phyloP scores from a whole-genome alignment of 2,888 invertebrate genomes.

The Campoplex nolae region DNA sequence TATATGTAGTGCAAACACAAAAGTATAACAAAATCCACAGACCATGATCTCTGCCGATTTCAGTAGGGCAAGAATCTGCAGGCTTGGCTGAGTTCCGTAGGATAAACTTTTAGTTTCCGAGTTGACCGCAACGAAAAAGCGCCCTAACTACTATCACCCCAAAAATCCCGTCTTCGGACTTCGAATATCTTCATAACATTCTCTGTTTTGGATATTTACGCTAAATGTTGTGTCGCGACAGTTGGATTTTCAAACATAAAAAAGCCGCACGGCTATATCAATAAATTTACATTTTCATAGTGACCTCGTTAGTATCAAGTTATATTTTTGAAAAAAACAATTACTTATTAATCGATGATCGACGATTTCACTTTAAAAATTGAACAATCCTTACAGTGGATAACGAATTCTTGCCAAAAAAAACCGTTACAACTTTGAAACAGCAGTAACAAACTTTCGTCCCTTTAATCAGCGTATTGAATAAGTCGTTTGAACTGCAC shows the following conservation, averaged over 20 bases:
- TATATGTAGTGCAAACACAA: too few species aligned
- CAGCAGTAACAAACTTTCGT: neutral
- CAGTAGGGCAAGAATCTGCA: too few species aligned
- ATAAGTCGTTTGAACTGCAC: neutral
- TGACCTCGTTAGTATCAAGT: neutral
- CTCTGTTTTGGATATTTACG: neutral
- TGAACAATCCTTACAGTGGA: neutral
- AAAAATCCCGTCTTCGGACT: too few species aligned
- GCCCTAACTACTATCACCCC: too few species aligned
- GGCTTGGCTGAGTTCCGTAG: too few species aligned
- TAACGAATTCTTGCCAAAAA: neutral
- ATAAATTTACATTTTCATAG: neutral
- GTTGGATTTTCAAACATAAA: conserved; percentile 8
- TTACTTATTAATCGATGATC: neutral
- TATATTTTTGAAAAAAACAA: neutral
- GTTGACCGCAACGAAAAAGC: too few species aligned
- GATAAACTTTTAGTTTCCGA: too few species aligned
- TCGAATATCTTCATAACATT: too few species aligned
- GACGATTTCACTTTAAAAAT: neutral
- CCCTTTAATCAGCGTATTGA: neutral
- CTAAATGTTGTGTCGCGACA: neutral
- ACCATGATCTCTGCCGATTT: too few species aligned
- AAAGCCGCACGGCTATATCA: neutral
- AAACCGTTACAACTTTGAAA: conserved; percentile 50
- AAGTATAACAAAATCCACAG: too few species aligned